phyloP scores from a whole-genome alignment of 2,797 vertebrate genomes.

The Parambassis ranga region DNA sequence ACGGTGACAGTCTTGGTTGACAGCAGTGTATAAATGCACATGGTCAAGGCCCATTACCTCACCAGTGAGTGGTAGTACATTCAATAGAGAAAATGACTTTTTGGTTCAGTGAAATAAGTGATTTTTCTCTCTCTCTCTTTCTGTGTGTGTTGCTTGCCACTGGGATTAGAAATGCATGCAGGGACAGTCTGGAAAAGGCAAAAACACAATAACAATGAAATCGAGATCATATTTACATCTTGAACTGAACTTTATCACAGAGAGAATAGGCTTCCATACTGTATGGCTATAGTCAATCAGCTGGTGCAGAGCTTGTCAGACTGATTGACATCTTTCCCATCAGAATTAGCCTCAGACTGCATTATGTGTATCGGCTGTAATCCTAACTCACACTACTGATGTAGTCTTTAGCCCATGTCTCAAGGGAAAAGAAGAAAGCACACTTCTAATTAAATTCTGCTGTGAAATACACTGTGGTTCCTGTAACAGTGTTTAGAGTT shows the following conservation, averaged over 20 bases:
- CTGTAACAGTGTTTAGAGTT: no score
- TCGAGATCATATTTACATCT: slow-evolving; percentile 2
- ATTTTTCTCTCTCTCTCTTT: slow-evolving; percentile 24
- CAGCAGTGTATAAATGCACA: slow-evolving; percentile 64
- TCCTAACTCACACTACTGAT: slow-evolving; percentile 18
- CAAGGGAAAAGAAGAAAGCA: no score
- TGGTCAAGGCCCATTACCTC: slow-evolving; percentile 73
- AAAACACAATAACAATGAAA: slow-evolving; percentile 4
- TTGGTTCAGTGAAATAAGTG: slow-evolving; percentile 62
- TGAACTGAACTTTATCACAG: no score
- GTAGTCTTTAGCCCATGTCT: no score
- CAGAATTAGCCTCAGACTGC: slow-evolving; percentile 12
- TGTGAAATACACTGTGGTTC: no score
- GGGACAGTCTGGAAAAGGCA: background rate
- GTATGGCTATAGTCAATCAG: no score
- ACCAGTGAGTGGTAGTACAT: slow-evolving; percentile 61
- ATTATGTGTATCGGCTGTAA: slow-evolving; percentile 27
- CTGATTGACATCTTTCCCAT: no score
- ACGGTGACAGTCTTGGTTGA: slow-evolving; percentile 49
- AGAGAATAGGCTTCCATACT: no score
- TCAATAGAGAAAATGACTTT: slow-evolving; percentile 64
- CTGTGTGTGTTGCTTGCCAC: slow-evolving; percentile 17
- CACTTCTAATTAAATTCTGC: no score
- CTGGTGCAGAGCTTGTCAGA: no score
- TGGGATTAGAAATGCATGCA: slow-evolving; percentile 25